Evolutionary conservation across 2,113 vertebrate genomes (phyloP), one percentile per base, ranked within the genome.

Genomic region (Brachirus orientalis): DNA sequence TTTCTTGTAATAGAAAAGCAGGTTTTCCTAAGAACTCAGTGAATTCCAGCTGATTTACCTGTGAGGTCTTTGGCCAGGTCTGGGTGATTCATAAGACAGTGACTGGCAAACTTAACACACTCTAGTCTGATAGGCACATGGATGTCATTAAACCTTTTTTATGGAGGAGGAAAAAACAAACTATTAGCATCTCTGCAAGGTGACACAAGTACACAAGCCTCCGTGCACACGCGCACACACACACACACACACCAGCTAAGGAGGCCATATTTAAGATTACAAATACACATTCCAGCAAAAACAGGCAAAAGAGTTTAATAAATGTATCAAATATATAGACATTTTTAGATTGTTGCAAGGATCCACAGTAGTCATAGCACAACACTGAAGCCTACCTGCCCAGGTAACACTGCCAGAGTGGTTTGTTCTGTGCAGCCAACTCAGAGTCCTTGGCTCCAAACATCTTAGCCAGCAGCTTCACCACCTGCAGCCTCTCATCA

Each of bases 391-490:
- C 75, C 11, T 91, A 98, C 98, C 98, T 97, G 82, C 98, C 98
- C 86, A 99, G 90, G 90, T 98, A 99, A 90, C 98, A 99, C 86
- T 99, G 97, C 98, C 98, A 99, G 45, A 99, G 96, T 0, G 98
- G 97, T 81, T 99, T 99, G 90, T 99, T 99, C 89, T 99, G 98
- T 52, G 95, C 94, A 10, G 98, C 98, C 90, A 99, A 63, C 85
- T 99, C 98, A 0, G 98, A 99, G 88, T 99, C 98, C 86, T 99
- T 99, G 0, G 97, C 97, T 73, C 98, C 98, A 87, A 99, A 99
- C 98, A 99, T 99, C 94, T 99, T 99, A 75, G 98, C 98, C 73
- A 99, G 92, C 72, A 99, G 94, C 89, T 96, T 99, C 76, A 99
- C 98, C 80, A 99, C 98, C 84, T 98, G 96, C 69, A 99, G 93